Conservation (phyloP, 2,888 invertebrate species). For the Microctonus brassicae region DNA sequence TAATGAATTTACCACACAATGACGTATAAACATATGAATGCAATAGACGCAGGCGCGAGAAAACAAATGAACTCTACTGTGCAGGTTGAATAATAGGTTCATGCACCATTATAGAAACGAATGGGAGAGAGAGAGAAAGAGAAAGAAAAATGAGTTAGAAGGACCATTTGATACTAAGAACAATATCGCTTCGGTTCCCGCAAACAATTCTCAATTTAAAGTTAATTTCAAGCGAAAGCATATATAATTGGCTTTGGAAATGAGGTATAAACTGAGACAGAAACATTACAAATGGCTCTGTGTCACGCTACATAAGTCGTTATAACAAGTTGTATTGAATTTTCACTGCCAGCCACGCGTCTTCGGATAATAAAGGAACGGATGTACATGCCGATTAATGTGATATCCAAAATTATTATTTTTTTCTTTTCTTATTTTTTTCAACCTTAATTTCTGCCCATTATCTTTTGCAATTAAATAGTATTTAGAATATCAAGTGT, state of each 20-base stretch:
- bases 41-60: conserved; percentile 18
- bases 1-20: neutral
- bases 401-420: neutral
- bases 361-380: neutral
- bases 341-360: conserved; percentile 19
- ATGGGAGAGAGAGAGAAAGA: conserved; percentile 6
- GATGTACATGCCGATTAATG: neutral
- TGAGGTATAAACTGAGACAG: conserved; percentile 31
- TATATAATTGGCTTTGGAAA: conserved; percentile 61
- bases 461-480: neutral
- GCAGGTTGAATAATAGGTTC: conserved; percentile 7
- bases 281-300: conserved; percentile 52
- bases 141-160: conserved; percentile 29
- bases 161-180: conserved; percentile 33
- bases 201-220: conserved; percentile 59
- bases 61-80: conserved; percentile 8
- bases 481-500: neutral
- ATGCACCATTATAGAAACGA: conserved; percentile 13
- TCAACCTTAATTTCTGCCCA: neutral
- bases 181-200: conserved; percentile 34
- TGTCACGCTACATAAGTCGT: conserved; percentile 58
- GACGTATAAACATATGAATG: neutral
- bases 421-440: neutral
- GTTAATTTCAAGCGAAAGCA: conserved; percentile 63
- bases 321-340: conserved; percentile 15